Conservation (phyloP, 1,140 invertebrate genomes). For the Himalopsyche phryganea region DNA sequence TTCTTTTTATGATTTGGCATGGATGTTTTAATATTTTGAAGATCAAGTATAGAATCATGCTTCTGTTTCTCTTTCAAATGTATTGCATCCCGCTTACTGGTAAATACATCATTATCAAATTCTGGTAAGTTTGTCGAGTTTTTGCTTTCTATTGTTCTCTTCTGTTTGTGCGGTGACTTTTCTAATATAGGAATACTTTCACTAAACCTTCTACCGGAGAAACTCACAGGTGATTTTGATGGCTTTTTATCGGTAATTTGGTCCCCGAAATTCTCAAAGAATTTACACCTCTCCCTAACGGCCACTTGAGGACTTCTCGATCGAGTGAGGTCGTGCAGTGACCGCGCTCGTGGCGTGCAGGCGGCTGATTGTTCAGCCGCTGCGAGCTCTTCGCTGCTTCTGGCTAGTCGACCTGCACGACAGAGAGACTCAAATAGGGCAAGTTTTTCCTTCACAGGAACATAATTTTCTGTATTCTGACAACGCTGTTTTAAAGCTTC, state of each 20-base stretch:
- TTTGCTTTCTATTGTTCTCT: neutral
- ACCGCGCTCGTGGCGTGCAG: conserved; percentile 54
- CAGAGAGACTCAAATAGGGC: conserved; percentile 59
- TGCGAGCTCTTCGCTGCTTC: conserved; percentile 48
- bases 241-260: conserved; percentile 4
- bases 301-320: conserved; percentile 39
- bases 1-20: neutral
- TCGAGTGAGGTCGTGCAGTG: conserved; percentile 56
- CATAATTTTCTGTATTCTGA: conserved; percentile 58
- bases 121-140: conserved; percentile 1
- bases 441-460: conserved; percentile 59
- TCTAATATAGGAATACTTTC: conserved; percentile 16
- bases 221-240: neutral
- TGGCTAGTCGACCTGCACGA: conserved; percentile 49
- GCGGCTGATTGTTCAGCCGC: conserved; percentile 38
- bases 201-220: conserved; percentile 8
- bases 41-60: neutral
- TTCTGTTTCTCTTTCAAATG: conserved; percentile 2
- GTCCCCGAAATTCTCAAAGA: conserved; percentile 49
- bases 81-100: neutral
- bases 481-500: conserved; percentile 54
- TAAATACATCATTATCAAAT: conserved; percentile 3
- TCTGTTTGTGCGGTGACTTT: conserved; percentile 7
- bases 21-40: neutral
- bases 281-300: conserved; percentile 59